Evolutionary conservation across 2,888 invertebrate genomes (phyloP).

Genomic region (Didymodactylos carnosus): DNA sequence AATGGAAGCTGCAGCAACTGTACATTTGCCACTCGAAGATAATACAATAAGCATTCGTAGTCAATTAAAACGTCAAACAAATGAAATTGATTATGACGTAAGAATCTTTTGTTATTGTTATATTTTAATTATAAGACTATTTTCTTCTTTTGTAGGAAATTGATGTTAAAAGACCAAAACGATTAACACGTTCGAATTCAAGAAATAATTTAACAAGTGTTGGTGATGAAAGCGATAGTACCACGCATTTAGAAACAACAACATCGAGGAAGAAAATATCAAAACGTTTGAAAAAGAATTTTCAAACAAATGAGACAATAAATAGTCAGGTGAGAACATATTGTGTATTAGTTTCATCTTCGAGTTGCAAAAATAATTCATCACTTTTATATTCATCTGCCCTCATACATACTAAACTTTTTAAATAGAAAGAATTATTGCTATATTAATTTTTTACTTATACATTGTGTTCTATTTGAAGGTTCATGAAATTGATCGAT

Average conservation of each 20-base stretch:
- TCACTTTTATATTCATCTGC: no score
- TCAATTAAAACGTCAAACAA: not conserved
- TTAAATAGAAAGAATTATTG: no score
- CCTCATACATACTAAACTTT: no score
- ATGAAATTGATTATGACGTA: not conserved
- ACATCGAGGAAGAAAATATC: no score
- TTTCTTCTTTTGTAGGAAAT: not conserved
- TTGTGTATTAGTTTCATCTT: no score
- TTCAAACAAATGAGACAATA: no score
- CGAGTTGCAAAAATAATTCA: not conserved
- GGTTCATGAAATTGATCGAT: no score
- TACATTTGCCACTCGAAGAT: not conserved
- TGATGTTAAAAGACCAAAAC: not conserved
- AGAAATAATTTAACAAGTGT: no score
- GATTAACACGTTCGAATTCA: not conserved
- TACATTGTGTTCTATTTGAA: no score
- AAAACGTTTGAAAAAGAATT: no score
- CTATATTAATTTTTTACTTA: no score
- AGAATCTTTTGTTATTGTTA: not conserved
- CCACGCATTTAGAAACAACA: no score
- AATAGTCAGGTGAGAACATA: not conserved
- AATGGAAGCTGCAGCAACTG: not conserved
- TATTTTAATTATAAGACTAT: not conserved
- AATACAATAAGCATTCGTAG: not conserved
- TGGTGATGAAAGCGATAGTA: not conserved